These are phyloP conservation scores for Echeneis naucrates DNA, from an alignment of 2,797 vertebrate genomes.

Conservation along the genomic window DNA sequence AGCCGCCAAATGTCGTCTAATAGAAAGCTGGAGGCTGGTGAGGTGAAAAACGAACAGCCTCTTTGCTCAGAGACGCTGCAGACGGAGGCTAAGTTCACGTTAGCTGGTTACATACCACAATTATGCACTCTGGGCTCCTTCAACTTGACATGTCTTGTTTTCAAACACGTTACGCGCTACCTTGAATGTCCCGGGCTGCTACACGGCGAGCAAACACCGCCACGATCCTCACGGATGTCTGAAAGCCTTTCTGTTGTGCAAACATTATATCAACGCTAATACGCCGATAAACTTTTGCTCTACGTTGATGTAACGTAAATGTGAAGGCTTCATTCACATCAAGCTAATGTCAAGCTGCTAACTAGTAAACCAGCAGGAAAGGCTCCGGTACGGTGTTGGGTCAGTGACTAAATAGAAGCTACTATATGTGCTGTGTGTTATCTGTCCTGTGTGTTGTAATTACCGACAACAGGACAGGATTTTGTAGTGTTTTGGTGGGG, in stretches of 20 bases:
- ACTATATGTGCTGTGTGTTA: background rate
- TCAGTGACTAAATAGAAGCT: background rate
- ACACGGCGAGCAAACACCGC: background rate
- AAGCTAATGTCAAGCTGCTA: constrained; percentile 64
- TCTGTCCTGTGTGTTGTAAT: background rate
- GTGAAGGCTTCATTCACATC: constrained; percentile 40
- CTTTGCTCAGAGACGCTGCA: constrained; percentile 11
- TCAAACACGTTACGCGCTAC: constrained; percentile 55
- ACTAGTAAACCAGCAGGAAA: constrained; percentile 32
- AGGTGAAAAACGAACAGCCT: background rate
- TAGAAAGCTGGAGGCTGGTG: background rate
- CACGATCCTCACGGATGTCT: background rate
- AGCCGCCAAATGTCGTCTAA: background rate
- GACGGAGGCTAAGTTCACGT: constrained; percentile 59
- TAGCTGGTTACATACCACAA: constrained; percentile 68
- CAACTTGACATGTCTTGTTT: constrained; percentile 81
- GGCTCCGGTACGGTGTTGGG: constrained; percentile 8
- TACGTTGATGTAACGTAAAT: constrained; percentile 24
- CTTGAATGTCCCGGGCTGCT: constrained; percentile 5
- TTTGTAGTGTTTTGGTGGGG: constrained; percentile 41
- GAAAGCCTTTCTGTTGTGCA: background rate
- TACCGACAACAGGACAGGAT: background rate
- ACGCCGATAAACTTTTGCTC: constrained; percentile 57
- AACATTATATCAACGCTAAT: background rate
- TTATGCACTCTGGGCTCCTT: constrained; percentile 57